Percentiles rank a stretch among this genome's conserved stretches.
phyloP scores from a whole-genome alignment of 1,140 invertebrate genomes.

The Drosophila repletoides region DNA sequence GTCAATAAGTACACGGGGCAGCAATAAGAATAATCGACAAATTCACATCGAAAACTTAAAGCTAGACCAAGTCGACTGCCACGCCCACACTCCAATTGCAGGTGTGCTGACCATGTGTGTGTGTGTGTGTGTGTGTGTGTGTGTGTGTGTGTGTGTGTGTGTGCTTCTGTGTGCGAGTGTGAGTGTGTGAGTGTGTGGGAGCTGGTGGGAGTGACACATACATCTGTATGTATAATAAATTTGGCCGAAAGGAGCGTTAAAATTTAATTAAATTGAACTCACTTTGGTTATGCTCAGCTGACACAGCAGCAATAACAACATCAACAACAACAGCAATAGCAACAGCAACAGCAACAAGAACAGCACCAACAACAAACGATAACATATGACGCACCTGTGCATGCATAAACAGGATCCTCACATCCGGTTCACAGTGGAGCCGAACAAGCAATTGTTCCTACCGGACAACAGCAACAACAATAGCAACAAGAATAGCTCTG shows the following conservation, averaged over 20 bases:
- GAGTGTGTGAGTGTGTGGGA: not conserved
- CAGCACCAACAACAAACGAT: too few relatives aligned
- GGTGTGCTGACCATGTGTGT: not conserved
- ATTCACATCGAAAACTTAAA: not conserved
- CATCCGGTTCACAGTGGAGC: constrained; percentile 5
- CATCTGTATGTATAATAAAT: too few relatives aligned
- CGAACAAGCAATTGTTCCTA: not conserved
- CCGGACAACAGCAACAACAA: not conserved
- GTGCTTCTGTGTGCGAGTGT: not conserved
- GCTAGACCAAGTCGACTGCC: not conserved
- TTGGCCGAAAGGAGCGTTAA: constrained; percentile 9
- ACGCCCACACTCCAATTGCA: not conserved
- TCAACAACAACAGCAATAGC: constrained; percentile 11
- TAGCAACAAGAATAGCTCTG: constrained; percentile 11
- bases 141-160: not conserved
- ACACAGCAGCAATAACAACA: constrained; percentile 12
- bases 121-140: not conserved
- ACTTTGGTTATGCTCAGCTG: constrained; percentile 7
- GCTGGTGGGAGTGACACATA: too few relatives aligned
- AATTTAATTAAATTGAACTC: constrained; percentile 28
- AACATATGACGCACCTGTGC: too few relatives aligned
- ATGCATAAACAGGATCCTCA: constrained; percentile 30
- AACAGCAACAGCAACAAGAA: constrained; percentile 22
- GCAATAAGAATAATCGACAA: not conserved
- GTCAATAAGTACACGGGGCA: too few relatives aligned